Evolutionary conservation across 2,888 invertebrate species (phyloP).

Genomic region (Hirtodrosophila alboralis): DNA sequence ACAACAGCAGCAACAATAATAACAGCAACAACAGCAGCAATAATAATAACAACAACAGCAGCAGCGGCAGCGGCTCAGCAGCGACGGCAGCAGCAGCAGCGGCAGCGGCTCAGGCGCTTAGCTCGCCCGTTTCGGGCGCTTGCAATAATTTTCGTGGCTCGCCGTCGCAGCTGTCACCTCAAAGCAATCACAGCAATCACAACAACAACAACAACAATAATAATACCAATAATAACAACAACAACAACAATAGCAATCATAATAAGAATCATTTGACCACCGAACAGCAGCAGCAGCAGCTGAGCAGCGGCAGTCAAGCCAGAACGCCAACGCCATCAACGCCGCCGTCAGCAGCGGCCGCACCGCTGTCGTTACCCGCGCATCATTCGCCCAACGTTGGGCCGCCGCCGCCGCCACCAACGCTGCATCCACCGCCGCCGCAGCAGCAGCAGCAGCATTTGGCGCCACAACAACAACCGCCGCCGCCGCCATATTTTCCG

Average conservation of each 20-base stretch:
- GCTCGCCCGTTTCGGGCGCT: slow-evolving; percentile 51
- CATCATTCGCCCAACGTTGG: slow-evolving; percentile 81
- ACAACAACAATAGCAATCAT: slow-evolving; percentile 72
- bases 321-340: slow-evolving; percentile 48
- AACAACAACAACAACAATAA: slow-evolving; percentile 63
- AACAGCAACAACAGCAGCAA: slow-evolving; percentile 44
- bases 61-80: slow-evolving; percentile 60
- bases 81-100: slow-evolving; percentile 66
- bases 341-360: slow-evolving; percentile 6
- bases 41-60: slow-evolving; percentile 71
- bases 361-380: slow-evolving; percentile 75
- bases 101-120: slow-evolving; percentile 57
- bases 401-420: slow-evolving; percentile 54
- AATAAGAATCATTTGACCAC: slow-evolving; percentile 52
- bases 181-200: slow-evolving; percentile 80
- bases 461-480: slow-evolving; percentile 72
- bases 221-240: slow-evolving; percentile 66
- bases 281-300: slow-evolving; percentile 48
- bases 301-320: slow-evolving; percentile 41
- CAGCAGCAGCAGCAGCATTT: slow-evolving; percentile 76
- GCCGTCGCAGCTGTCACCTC: slow-evolving; percentile 81
- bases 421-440: slow-evolving; percentile 30
- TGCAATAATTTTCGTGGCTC: slow-evolving; percentile 62
- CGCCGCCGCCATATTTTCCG: slow-evolving; percentile 85
- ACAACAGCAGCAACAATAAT: slow-evolving; percentile 54